Evolutionary conservation across 1,140 invertebrate genomes (phyloP), one percentile per base, ranked within the genome.

Genomic region (Cataglyphis hispanica): DNA sequence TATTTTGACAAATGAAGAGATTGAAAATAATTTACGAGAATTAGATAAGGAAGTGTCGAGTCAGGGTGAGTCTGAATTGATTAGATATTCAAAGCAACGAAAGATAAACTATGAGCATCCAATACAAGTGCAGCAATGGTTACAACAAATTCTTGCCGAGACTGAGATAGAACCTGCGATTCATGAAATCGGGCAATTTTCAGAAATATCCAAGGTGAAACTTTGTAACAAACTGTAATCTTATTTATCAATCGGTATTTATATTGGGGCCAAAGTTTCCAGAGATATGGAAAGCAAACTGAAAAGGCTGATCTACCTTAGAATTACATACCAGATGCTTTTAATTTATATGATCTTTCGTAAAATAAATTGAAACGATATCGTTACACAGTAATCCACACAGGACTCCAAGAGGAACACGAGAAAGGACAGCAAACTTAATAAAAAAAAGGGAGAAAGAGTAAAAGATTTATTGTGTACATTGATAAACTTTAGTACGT

Each of bases 41-140:
- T 11, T 74, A 2, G 78, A 74, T 6, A 60, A 83, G 13, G 19
- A 58, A 34, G 11, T 83, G 7, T 25, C 31, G 2, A 25, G 22
- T 34, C 53, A 25, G 1, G n/a, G 74, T 13, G 37, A 74, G 34
- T 34, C 25, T 3, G 37, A 83, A 46, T 16, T 31, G 8, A 60
- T 43, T 11, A n/a, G 8, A 60, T 40, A 22, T 10, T 19, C 50
- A 83, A 89, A 76, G 69, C n/a, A 88, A 88, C 85, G 91, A 86
- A 75, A 92, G 72, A 63, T 93, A 87, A 86, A 34, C 60, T 86
- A 85, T 27, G 89, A 94, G 60, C 94, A 94, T 87, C 95, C 96
- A 13, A 95, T 95, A 16, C 96, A 96, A 85, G 95, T 96, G 13
- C 96, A 96, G 34, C 95, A 96, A 56, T 96, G 95, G 96, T 89